These are phyloP conservation scores for Heterodera schachtii DNA, from an alignment of 1,140 invertebrate genomes.

Conservation along the genomic window DNA sequence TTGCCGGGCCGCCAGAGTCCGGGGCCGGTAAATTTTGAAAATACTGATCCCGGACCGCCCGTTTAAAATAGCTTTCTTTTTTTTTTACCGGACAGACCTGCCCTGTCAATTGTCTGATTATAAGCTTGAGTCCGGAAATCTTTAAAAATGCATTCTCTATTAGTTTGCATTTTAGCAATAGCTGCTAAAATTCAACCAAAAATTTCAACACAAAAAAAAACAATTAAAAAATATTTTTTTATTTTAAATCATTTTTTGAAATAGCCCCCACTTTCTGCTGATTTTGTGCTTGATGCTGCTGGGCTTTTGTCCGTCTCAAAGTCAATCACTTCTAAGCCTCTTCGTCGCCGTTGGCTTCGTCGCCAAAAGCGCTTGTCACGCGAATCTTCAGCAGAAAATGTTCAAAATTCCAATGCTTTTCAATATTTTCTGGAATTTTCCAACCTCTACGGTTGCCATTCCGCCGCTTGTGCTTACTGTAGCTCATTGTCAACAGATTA, in stretches of 20 bases:
- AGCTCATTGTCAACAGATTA: constrained; percentile 9
- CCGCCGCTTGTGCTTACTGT: neutral
- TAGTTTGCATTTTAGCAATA: too few species aligned
- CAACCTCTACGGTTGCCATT: neutral
- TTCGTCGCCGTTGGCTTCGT: neutral
- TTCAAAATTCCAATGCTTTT: neutral
- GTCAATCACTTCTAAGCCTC: constrained; percentile 8
- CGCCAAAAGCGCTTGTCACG: neutral
- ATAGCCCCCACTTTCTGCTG: neutral
- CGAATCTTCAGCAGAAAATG: neutral
- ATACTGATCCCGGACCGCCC: too few species aligned
- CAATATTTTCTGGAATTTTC: neutral
- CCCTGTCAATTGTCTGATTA: too few species aligned
- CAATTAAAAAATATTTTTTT: too few species aligned
- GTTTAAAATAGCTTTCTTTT: too few species aligned
- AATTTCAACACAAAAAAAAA: too few species aligned
- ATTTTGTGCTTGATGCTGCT: neutral
- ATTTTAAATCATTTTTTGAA: neutral
- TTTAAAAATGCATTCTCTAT: too few species aligned
- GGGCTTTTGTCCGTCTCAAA: neutral
- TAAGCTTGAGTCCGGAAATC: too few species aligned
- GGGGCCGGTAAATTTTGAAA: too few species aligned
- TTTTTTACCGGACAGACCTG: too few species aligned
- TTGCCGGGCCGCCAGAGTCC: too few species aligned
- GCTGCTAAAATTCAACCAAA: too few species aligned